phyloP scores from a whole-genome alignment of 1,140 invertebrate species.

The Platyura marginata region DNA sequence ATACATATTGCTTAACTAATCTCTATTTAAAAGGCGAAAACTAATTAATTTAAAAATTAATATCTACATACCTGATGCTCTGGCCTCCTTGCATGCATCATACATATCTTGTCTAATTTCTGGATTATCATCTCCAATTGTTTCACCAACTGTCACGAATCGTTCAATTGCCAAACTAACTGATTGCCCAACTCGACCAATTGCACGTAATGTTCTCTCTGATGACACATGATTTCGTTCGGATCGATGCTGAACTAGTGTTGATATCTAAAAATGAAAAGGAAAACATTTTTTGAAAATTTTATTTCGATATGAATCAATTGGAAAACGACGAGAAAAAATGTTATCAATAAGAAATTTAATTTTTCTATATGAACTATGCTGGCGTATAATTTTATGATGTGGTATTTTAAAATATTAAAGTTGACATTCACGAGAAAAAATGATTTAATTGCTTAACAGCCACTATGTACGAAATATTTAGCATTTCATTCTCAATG shows the following conservation, averaged over 20 bases:
- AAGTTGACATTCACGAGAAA: too few species aligned
- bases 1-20: too few species aligned
- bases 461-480: too few species aligned
- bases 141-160: conserved; percentile 94
- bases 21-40: not conserved
- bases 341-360: too few species aligned
- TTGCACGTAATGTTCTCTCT: conserved; percentile 43
- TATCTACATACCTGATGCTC: conserved; percentile 57
- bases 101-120: conserved; percentile 96
- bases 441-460: too few species aligned
- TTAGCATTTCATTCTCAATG: too few species aligned
- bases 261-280: conserved; percentile 62
- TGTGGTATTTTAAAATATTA: too few species aligned
- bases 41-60: not conserved
- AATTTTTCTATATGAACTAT: too few species aligned
- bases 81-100: conserved; percentile 90
- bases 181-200: conserved; percentile 83
- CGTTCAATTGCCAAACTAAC: conserved; percentile 92
- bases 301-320: too few species aligned
- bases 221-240: conserved; percentile 32
- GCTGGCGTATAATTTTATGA: too few species aligned
- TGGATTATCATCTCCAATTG: conserved; percentile 93
- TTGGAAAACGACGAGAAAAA: too few species aligned
- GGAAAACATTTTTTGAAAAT: conserved; percentile 1
- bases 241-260: conserved; percentile 47